Conservation (phyloP, 1,140 invertebrate genomes). For the Drosophila tsacasi region DNA sequence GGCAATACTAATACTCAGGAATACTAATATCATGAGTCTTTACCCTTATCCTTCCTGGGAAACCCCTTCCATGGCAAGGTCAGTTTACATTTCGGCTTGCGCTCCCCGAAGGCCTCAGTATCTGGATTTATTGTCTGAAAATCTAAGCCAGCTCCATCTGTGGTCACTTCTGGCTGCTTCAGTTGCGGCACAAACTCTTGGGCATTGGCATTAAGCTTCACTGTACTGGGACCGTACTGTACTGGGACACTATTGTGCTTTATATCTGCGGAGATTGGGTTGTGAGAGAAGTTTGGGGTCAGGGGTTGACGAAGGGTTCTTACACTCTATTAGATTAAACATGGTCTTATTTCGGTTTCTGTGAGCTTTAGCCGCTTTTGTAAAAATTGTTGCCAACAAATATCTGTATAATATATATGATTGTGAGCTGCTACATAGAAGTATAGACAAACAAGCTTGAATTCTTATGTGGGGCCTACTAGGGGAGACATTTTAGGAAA, state of each 20-base stretch:
- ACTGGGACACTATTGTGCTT: not conserved
- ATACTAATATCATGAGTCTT: not conserved
- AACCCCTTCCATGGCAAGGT: slow-evolving; percentile 67
- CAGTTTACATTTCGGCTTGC: slow-evolving; percentile 18
- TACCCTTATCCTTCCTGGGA: slow-evolving; percentile 36
- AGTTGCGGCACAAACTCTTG: slow-evolving; percentile 43
- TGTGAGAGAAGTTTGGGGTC: not conserved
- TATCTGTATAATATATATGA: slow-evolving; percentile 11
- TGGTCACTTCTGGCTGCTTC: not conserved
- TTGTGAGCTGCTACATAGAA: not conserved
- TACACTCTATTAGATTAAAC: slow-evolving; percentile 47
- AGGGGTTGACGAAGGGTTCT: slow-evolving; percentile 15
- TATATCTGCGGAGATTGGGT: not conserved
- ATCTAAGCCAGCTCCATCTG: not conserved
- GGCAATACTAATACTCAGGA: too few relatives aligned
- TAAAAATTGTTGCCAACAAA: slow-evolving; percentile 14
- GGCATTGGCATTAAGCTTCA: slow-evolving; percentile 41
- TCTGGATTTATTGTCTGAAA: not conserved
- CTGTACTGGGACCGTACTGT: not conserved
- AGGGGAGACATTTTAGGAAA: too few relatives aligned
- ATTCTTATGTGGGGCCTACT: not conserved
- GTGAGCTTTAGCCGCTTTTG: slow-evolving; percentile 26
- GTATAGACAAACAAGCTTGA: not conserved
- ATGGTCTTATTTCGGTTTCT: slow-evolving; percentile 7
- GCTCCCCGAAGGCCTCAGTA: not conserved